Conservation (phyloP, 92 coral and sea anemone genomes). For the Epizoanthus stellaris region DNA sequence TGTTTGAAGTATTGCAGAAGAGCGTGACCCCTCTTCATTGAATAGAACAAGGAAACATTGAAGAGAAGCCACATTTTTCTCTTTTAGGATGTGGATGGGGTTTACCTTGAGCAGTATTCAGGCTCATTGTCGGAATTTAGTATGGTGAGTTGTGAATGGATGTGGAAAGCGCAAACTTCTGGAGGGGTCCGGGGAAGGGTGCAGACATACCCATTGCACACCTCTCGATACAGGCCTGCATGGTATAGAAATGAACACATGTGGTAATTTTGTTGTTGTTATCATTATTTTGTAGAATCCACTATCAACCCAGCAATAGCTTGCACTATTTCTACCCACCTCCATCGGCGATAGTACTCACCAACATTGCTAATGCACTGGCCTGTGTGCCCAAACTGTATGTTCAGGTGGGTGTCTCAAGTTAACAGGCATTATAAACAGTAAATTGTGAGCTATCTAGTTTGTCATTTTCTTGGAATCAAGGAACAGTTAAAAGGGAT, state of each 20-base stretch:
- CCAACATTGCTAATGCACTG: slow-evolving; percentile 93
- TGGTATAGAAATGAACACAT: background rate
- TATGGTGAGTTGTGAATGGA: no score
- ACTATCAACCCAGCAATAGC: slow-evolving; percentile 73
- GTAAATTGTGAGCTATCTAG: background rate
- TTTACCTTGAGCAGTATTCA: no score
- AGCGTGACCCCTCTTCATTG: no score
- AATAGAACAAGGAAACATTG: no score
- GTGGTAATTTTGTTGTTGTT: background rate
- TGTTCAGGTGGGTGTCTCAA: slow-evolving; percentile 73
- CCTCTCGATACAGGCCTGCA: background rate
- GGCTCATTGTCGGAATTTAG: no score
- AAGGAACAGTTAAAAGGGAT: background rate
- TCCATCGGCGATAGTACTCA: slow-evolving; percentile 75
- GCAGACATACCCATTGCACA: no score
- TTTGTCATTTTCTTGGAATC: background rate
- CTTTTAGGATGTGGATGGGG: no score
- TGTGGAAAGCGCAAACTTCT: no score
- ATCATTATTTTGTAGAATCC: slow-evolving; percentile 67
- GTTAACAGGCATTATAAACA: no score
- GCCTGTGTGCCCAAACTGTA: slow-evolving; percentile 97
- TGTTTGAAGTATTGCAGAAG: no score
- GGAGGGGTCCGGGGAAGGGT: no score
- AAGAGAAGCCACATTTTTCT: no score
- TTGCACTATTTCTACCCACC: slow-evolving; percentile 89